phyloP scores from a whole-genome alignment of 1,140 invertebrate genomes.

The Heliothis subflexa region DNA sequence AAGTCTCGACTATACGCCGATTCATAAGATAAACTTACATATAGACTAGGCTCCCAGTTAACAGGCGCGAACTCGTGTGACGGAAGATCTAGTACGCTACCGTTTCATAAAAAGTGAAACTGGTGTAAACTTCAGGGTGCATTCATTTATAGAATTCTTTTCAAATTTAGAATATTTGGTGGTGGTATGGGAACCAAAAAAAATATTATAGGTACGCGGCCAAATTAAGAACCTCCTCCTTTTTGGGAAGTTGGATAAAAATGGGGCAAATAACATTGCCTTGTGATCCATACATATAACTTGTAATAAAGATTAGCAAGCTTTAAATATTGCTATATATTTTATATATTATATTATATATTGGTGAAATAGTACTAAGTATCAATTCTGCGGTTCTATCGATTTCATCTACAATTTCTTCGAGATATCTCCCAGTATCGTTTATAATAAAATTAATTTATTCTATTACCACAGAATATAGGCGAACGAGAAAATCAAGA shows the following conservation, averaged over 20 bases:
- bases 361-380: too few relatives aligned
- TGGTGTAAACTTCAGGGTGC: not conserved
- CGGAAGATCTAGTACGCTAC: slow-evolving; percentile 13
- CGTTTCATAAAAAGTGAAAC: slow-evolving; percentile 17
- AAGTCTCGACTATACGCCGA: slow-evolving; percentile 62
- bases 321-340: too few relatives aligned
- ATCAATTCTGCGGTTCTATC: too few relatives aligned
- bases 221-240: too few relatives aligned
- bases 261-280: too few relatives aligned
- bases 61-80: slow-evolving; percentile 54
- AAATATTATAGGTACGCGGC: too few relatives aligned
- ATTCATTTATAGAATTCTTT: not conserved
- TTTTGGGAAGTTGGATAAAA: too few relatives aligned
- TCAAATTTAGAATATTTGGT: not conserved
- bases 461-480: slow-evolving; percentile 3
- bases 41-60: slow-evolving; percentile 59
- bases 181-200: too few relatives aligned
- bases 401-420: too few relatives aligned
- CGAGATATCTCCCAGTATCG: slow-evolving; percentile 13
- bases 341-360: too few relatives aligned
- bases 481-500: slow-evolving; percentile 27
- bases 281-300: too few relatives aligned
- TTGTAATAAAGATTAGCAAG: too few relatives aligned
- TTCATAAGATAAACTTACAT: slow-evolving; percentile 58
- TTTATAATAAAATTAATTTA: slow-evolving; percentile 17